Evolutionary conservation across 2,113 vertebrate species (phyloP).

Genomic region (Dolichotis patagonum): DNA sequence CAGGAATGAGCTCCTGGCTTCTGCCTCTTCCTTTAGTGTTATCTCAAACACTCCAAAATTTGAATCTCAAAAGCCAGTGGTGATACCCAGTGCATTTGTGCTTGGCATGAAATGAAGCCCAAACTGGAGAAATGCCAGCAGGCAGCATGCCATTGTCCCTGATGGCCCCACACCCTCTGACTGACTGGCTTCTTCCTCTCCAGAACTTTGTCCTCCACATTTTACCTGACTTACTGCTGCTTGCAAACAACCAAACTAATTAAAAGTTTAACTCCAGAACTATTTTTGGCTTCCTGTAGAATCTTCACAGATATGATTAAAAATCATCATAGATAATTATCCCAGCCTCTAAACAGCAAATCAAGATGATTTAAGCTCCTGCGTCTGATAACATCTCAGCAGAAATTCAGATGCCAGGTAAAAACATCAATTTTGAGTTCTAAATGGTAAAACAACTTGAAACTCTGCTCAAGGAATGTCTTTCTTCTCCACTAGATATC

Average conservation of each 20-base stretch:
- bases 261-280: conserved; percentile 67
- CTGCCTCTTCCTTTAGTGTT: not conserved
- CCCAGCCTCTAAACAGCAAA: conserved; percentile 53
- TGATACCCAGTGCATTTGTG: not conserved
- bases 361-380: conserved; percentile 53
- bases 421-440: conserved; percentile 52
- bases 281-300: conserved; percentile 55
- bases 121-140: not conserved
- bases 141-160: not conserved
- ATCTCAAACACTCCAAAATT: not conserved
- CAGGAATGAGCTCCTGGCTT: not conserved
- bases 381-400: not conserved
- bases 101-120: not conserved
- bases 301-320: conserved; percentile 63
- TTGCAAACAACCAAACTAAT: conserved; percentile 59
- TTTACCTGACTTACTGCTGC: conserved; percentile 53
- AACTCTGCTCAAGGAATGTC: not conserved
- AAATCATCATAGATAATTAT: conserved; percentile 65
- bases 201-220: not conserved
- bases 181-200: not conserved
- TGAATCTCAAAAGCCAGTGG: not conserved
- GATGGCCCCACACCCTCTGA: not conserved
- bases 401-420: conserved; percentile 59
- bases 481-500: conserved; percentile 20
- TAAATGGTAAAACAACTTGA: conserved; percentile 48